phyloP scores from a whole-genome alignment of 1,140 invertebrate species.

The Drosophila jambulina region DNA sequence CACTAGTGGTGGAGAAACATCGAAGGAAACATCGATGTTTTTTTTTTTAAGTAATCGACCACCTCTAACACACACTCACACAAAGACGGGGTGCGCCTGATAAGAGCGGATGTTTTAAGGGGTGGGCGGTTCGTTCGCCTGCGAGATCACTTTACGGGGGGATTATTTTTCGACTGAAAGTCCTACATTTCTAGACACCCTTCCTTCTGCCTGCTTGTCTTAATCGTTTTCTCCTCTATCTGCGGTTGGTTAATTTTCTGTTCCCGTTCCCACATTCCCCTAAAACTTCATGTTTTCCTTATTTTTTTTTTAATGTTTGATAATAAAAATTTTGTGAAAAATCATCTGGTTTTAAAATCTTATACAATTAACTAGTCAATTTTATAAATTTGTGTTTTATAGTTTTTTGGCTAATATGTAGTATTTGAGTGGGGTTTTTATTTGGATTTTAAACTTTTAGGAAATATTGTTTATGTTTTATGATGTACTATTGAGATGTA shows the following conservation, averaged over 20 bases:
- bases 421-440: no score
- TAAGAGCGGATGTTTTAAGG: conserved; percentile 66
- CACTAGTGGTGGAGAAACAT: no score
- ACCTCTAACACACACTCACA: conserved; percentile 33
- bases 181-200: conserved; percentile 25
- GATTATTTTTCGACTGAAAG: conserved; percentile 7
- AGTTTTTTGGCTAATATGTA: no score
- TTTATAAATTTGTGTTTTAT: no score
- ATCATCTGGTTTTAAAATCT: no score
- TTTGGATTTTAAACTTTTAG: no score
- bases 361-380: no score
- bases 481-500: no score
- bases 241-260: conserved; percentile 2
- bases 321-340: no score
- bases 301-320: neutral
- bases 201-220: conserved; percentile 1
- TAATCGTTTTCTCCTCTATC: conserved; percentile 7
- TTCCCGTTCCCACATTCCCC: neutral
- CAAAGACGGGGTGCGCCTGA: conserved; percentile 51
- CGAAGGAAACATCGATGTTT: no score
- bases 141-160: conserved; percentile 70
- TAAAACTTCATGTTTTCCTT: conserved; percentile 6
- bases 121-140: conserved; percentile 57
- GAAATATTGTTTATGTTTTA: no score
- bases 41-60: no score